Evolutionary conservation across 2,888 invertebrate species (phyloP), one percentile per base, ranked within the genome.

Genomic region (Koerneria pararmatus): DNA sequence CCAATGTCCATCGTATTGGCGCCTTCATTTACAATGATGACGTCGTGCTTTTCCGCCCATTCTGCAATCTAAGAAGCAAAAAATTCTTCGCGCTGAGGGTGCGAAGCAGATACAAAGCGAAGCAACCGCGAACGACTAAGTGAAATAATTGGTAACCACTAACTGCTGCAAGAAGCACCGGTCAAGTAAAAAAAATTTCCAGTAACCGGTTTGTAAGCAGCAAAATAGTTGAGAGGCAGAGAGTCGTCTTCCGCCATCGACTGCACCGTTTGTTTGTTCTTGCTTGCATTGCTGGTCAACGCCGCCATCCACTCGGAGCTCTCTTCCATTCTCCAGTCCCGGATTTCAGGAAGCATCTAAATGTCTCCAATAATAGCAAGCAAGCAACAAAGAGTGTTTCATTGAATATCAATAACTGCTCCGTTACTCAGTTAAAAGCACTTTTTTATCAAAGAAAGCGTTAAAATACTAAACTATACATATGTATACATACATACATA

Each of bases 1-100:
- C 95, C 95, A 82, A 95, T 95, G 83, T 97, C 95, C 97, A 97
- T 97, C 0, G 95, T 97, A 85, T 95, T 95, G 41, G 95, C 95
- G 29, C 95, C 97, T 86, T 97, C 95, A 82, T 93, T 95, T 34
- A 95, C 91, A 69, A 97, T 92, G 22, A 95, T 89, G 4, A 90
- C 89, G 85, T 95, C 78, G 61, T 77, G 73, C 32, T 76, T 66
- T 27, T 69, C 68, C 19, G 75, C 65, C 71, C 76, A 76, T 31
- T 78, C 76, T 6, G 77, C 71, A 49, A 81, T 82, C 77, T 76
- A 31, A 15, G 53, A 64, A 35, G 2, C 31, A 41, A 37, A 29
- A n/a, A n/a, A 32, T 35, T 22, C 32, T 41, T 32, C 53, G 8
- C 22, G 8, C n/a, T 2, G 41, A n/a, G n/a, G 32, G 4, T 59